Base-by-base conservation (phyloP, 1,140 invertebrate species). In the Platyscapa corneri region DNA sequence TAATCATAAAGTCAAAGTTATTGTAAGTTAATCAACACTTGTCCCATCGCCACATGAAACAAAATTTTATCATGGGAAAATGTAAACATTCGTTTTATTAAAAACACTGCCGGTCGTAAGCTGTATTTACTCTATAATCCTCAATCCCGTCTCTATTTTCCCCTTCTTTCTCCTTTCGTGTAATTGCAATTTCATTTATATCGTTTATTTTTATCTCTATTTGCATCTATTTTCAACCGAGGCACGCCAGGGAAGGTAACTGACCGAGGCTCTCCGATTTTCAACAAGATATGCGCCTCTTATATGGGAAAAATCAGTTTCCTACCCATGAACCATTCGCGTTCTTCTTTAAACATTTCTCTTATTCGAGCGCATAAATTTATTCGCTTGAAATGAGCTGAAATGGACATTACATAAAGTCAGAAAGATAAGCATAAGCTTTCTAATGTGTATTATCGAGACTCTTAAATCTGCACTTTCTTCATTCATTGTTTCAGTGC, bases 171-270 rank as follows among this genome's bases (percentile, higher is more conserved):
- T 20, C 32, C 12, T 37, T 70, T 70, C 18, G 65, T 20, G 67
- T 70, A 70, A 70, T 70, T 70, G 67, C 32, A 39, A 70, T 37
- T 70, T 70, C 32, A 70, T 70, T 70, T 18, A 32, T 32, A 37
- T 20, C 30, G 34, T 16, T 70, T 70, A 70, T 70, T 70, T 70
- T 37, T 37, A 70, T 70, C 67, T 70, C 34, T 23, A 7, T 39
- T 34, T 70, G 14, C 34, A 34, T 70, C 67, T 67, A 67, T 67
- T 67, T 70, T 70, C 23, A 70, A 70, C 67, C 30, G 67, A 14
- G 30, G 32, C 67, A 70, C 67, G 34, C 23, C 37, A 70, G 20
- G 32, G 32, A 70, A 37, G 34, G 67, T 70, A 3, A 70, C 67
- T 37, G 67, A 37, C 67, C 67, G 34, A 23, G 3, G 56, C 34